Percentiles rank a stretch among this genome's conserved stretches.
phyloP scores from a whole-genome alignment of 1,140 invertebrate species.

The Cepaea nemoralis region DNA sequence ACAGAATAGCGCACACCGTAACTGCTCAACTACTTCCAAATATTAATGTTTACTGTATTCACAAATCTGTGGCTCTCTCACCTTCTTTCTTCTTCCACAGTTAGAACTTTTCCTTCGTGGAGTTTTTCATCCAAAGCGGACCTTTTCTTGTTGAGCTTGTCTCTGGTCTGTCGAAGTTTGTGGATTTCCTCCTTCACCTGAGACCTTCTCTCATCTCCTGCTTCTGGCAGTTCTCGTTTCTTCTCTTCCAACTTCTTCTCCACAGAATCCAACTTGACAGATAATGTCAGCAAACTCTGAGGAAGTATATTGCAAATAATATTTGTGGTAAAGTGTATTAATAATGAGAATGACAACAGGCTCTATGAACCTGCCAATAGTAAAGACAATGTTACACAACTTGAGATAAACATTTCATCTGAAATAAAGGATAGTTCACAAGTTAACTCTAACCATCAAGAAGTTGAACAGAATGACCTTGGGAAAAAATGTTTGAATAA shows the following conservation, averaged over 20 bases:
- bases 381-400: too few relatives aligned
- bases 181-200: slow-evolving; percentile 83
- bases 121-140: slow-evolving; percentile 83
- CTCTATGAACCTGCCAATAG: too few relatives aligned
- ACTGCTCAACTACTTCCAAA: too few relatives aligned
- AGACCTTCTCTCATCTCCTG: slow-evolving; percentile 52
- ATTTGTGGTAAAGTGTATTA: not conserved
- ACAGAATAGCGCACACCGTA: too few relatives aligned
- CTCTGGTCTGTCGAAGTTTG: slow-evolving; percentile 82
- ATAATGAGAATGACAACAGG: too few relatives aligned
- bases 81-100: slow-evolving; percentile 67
- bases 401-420: too few relatives aligned
- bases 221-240: slow-evolving; percentile 73
- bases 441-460: too few relatives aligned
- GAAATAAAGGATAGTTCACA: too few relatives aligned
- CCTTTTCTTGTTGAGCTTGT: slow-evolving; percentile 83
- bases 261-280: slow-evolving; percentile 64
- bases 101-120: slow-evolving; percentile 77
- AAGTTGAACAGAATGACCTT: too few relatives aligned
- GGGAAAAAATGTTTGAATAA: too few relatives aligned
- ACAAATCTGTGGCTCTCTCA: slow-evolving; percentile 36
- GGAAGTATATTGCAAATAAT: not conserved
- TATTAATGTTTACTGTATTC: not conserved
- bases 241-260: slow-evolving; percentile 74
- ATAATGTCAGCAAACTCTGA: slow-evolving; percentile 63